Conservation (phyloP, 2,888 invertebrate species). For the Lycophotia porphyrea region DNA sequence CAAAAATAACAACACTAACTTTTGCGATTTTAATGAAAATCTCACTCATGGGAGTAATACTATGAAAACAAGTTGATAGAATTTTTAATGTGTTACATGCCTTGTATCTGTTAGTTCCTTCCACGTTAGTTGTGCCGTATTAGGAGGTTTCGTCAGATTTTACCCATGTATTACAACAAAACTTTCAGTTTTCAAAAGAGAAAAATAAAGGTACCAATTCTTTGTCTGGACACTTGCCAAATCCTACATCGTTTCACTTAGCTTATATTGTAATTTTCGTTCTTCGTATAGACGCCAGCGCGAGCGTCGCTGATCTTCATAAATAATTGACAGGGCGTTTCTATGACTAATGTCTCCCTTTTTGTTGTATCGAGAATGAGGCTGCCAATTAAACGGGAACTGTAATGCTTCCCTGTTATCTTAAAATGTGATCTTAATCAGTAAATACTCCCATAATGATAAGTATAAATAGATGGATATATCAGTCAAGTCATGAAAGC, state of each 20-base stretch:
- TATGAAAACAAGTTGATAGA: neutral
- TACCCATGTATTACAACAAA: neutral
- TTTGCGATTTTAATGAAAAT: constrained; percentile 46
- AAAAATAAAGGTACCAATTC: constrained; percentile 71
- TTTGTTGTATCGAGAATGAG: constrained; percentile 43
- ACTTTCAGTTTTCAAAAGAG: constrained; percentile 15
- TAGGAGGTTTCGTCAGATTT: neutral
- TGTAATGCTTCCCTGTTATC: neutral
- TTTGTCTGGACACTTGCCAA: constrained; percentile 73
- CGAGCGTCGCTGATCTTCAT: constrained; percentile 61
- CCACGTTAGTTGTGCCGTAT: neutral
- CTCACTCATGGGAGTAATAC: neutral
- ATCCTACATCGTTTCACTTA: constrained; percentile 15
- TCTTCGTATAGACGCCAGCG: constrained; percentile 64
- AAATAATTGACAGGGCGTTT: constrained; percentile 73
- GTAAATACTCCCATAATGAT: neutral
- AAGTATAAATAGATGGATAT: neutral
- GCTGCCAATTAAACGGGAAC: neutral
- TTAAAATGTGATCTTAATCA: neutral
- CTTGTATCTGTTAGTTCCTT: neutral
- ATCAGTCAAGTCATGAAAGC: neutral
- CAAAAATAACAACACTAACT: constrained; percentile 36
- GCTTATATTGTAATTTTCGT: constrained; percentile 24
- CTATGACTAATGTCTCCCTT: constrained; percentile 59
- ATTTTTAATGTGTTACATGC: neutral